Conservation (phyloP, 2,888 invertebrate species). For the Eupithecia insigniata region DNA sequence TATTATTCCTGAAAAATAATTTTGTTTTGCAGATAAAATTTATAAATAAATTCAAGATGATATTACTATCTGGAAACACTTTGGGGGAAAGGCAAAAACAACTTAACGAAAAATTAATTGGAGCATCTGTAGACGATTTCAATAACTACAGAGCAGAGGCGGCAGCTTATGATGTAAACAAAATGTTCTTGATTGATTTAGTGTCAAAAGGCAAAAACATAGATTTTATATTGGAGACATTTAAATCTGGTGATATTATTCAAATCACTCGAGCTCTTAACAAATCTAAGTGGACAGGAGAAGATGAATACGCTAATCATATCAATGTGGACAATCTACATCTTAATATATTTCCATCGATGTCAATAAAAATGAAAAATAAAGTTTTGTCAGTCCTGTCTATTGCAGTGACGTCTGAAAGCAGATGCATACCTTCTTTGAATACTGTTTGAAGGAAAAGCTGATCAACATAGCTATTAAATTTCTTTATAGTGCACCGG, state of each 20-base stretch:
- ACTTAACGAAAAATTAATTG: conserved; percentile 55
- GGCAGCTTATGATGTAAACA: conserved; percentile 61
- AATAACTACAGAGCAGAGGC: conserved; percentile 47
- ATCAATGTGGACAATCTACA: conserved; percentile 62
- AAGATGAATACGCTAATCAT: conserved; percentile 52
- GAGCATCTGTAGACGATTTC: conserved; percentile 49
- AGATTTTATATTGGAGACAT: conserved; percentile 59
- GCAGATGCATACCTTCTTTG: conserved; percentile 56
- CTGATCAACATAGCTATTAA: conserved; percentile 54
- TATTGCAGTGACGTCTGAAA: conserved; percentile 50
- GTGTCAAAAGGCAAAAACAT: conserved; percentile 62
- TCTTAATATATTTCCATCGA: conserved; percentile 60
- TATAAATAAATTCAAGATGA: conserved; percentile 49
- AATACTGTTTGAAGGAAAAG: conserved; percentile 55
- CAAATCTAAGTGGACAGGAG: conserved; percentile 63
- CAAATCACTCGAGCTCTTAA: conserved; percentile 60
- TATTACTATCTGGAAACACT: conserved; percentile 52
- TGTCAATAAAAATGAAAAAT: conserved; percentile 67
- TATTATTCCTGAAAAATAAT: too few species aligned
- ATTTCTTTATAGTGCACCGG: conserved; percentile 58
- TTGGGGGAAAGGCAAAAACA: conserved; percentile 57
- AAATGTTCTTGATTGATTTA: conserved; percentile 66
- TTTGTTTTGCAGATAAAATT: conserved; percentile 41
- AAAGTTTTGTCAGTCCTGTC: conserved; percentile 59
- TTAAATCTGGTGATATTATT: conserved; percentile 65